Conservation (phyloP, 2,113 vertebrate genomes). For the Tricholaema leucomelas region DNA sequence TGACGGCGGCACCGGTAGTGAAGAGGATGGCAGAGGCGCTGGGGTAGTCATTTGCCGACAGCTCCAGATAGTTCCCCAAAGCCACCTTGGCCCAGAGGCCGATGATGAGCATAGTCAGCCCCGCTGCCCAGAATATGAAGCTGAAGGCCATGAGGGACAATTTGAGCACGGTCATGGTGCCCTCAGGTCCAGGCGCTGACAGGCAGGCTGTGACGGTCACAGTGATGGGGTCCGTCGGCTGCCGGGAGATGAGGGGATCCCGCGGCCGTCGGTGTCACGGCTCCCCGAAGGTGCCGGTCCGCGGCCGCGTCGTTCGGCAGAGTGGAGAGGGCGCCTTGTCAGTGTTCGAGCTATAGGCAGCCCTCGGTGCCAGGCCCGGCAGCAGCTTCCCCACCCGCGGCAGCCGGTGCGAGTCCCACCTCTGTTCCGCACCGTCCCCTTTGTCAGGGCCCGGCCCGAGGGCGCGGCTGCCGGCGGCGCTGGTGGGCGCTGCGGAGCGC, state of each 20-base stretch:
- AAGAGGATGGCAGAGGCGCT: slow-evolving; percentile 82
- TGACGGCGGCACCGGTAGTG: slow-evolving; percentile 77
- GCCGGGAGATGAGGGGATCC: no score
- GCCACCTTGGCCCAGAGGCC: slow-evolving; percentile 86
- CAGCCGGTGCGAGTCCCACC: rapidly evolving
- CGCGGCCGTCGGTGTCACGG: slow-evolving; percentile 23
- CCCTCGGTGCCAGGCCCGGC: rapidly evolving
- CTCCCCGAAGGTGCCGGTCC: background rate
- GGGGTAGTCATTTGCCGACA: slow-evolving; percentile 81
- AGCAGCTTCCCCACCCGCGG: rapidly evolving
- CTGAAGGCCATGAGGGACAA: slow-evolving; percentile 86
- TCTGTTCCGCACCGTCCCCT: background rate
- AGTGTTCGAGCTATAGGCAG: background rate
- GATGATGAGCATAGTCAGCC: slow-evolving; percentile 82
- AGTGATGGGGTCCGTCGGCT: background rate
- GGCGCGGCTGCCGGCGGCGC: background rate
- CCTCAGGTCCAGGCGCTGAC: background rate
- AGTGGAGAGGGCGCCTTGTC: background rate
- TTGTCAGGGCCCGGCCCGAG: background rate
- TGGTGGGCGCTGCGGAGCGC: background rate
- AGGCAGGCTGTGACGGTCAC: background rate
- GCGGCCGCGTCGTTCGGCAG: background rate
- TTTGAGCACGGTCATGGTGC: slow-evolving; percentile 83
- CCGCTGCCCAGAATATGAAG: slow-evolving; percentile 87
- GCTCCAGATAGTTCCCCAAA: slow-evolving; percentile 81